Base-by-base conservation (phyloP, 2,888 invertebrate genomes). In the Diaphora mendica region DNA sequence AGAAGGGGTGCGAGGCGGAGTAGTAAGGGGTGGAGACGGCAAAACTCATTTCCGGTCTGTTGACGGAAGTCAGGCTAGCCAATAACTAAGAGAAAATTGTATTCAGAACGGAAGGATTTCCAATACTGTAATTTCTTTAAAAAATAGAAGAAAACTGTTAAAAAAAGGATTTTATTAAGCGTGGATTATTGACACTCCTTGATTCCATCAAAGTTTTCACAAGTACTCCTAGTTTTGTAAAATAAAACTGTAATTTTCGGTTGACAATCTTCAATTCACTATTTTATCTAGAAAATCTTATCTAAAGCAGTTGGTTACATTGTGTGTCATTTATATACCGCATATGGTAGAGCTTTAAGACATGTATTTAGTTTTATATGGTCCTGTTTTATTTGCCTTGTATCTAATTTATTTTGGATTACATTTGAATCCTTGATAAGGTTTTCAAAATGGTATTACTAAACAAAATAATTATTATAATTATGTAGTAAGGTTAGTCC, bases 31-130 rank as follows among this genome's bases (percentile, higher is more conserved):
- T 73, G 78, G 83, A 84, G 87, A 88, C 81, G 88, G 91, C 81
- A 88, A 91, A 94, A 93, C 94, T 95, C 95, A 95, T 95, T 95
- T 95, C 95, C 95, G 90, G 90, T 86, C 88, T 87, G 91, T 86
- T 90, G 90, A 84, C 92, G 93, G 93, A 93, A 92, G 91, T 86
- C 87, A 82, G 89, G 90, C 88, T 89, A 89, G 89, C 91, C 94
- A 94, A 93, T 94, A 92, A 94, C 91, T 87, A 77, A 76, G 75
- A 89, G 93, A 93, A 93, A 93, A 91, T 90, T 89, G 85, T 91
- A 91, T 92, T 92, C 90, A 90, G 87, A 89, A 90, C 84, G 88
- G 86, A 89, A 90, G 86, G 89, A 86, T 88, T 90, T 91, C 82
- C 86, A 83, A 85, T 87, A 90, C 91, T 86, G 87, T 90, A 92